These are phyloP conservation scores for Prietella phreatophila DNA, from an alignment of 2,113 vertebrate genomes.

Conservation along the genomic window DNA sequence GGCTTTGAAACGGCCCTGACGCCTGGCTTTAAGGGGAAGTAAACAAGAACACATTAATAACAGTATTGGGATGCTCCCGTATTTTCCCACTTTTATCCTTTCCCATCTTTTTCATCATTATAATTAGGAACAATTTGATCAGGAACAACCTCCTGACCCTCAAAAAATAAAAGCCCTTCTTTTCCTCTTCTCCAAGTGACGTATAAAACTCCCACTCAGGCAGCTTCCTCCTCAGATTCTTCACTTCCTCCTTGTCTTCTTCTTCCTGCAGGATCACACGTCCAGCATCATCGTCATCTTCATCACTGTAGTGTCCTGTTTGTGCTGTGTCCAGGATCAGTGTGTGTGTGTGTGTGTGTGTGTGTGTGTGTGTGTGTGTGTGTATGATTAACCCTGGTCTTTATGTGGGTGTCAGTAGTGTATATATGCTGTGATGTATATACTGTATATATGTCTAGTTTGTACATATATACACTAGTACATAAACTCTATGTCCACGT, in stretches of 20 bases:
- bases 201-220: not conserved
- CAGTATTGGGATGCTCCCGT: not conserved
- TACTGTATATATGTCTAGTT: conserved; percentile 76
- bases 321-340: conserved; percentile 60
- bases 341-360: conserved; percentile 10
- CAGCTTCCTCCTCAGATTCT: conserved; percentile 38
- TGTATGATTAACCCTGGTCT: conserved; percentile 50
- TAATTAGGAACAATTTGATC: not conserved
- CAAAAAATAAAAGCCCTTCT: not conserved
- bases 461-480: conserved; percentile 73
- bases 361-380: conserved; percentile 13
- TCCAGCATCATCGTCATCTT: conserved; percentile 53
- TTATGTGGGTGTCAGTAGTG: conserved; percentile 45
- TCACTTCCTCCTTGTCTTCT: conserved; percentile 49
- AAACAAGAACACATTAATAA: not conserved
- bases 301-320: conserved; percentile 28
- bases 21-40: not conserved
- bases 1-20: not conserved
- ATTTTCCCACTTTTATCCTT: not conserved
- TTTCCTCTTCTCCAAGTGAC: not conserved
- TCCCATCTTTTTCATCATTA: not conserved
- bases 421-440: conserved; percentile 67
- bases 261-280: conserved; percentile 63
- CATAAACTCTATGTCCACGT: conserved; percentile 52
- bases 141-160: not conserved